A percentile compares a stretch with the other conserved stretches of the same genome.
These are phyloP conservation scores for Tiliacea citrago DNA, from an alignment of 2,888 invertebrate species.

Conservation along the genomic window DNA sequence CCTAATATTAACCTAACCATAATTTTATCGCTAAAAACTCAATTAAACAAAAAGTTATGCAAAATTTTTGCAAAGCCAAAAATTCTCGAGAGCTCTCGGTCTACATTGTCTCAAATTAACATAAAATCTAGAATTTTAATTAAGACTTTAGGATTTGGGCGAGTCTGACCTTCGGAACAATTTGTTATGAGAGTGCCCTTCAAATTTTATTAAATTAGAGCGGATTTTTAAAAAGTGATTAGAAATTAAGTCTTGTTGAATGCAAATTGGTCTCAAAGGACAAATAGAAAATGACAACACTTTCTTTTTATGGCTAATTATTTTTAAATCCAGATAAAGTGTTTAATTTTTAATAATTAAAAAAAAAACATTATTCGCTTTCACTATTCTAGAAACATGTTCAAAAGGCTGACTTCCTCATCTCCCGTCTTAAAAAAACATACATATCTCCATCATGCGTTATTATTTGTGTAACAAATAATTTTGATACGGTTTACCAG, in stretches of 20 bases:
- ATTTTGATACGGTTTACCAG: conserved; percentile 78
- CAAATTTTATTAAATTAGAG: conserved; percentile 29
- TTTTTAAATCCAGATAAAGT: background rate
- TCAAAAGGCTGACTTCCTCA: conserved; percentile 2
- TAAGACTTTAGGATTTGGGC: conserved; percentile 54
- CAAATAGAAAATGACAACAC: background rate
- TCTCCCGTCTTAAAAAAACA: conserved; percentile 46
- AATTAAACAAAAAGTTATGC: conserved; percentile 57
- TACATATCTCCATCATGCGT: conserved; percentile 68
- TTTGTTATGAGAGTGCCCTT: conserved; percentile 36
- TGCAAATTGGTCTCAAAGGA: background rate
- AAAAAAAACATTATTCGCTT: background rate
- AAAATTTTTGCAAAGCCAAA: conserved; percentile 49
- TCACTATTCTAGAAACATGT: conserved; percentile 14
- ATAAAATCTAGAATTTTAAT: conserved; percentile 65
- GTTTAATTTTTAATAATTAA: background rate
- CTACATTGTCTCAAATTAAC: conserved; percentile 63
- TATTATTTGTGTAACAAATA: conserved; percentile 80
- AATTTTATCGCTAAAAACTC: conserved; percentile 38
- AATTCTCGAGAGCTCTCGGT: conserved; percentile 49
- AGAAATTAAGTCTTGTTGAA: background rate
- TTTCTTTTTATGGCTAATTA: background rate
- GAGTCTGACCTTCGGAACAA: conserved; percentile 44
- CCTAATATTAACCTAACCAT: conserved; percentile 21
- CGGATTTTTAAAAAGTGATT: conserved; percentile 30